phyloP scores from a whole-genome alignment of 2,797 vertebrate genomes.

The Prionace glauca region DNA sequence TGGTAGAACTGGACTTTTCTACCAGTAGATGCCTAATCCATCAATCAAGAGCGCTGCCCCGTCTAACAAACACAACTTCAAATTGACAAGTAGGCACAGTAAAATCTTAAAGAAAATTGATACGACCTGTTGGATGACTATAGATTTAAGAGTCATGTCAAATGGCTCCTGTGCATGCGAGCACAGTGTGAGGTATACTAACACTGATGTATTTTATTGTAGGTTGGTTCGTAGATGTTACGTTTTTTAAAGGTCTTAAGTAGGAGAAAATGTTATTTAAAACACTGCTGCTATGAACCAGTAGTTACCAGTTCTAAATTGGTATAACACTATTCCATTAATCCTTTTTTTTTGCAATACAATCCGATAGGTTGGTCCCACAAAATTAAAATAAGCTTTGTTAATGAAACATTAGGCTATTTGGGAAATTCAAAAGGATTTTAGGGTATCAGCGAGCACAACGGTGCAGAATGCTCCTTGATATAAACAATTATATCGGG shows the following conservation, averaged over 20 bases:
- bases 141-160: not conserved
- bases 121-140: not conserved
- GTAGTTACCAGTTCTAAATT: not conserved
- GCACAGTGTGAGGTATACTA: slow-evolving; percentile 27
- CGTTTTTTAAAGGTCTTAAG: not conserved
- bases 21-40: not conserved
- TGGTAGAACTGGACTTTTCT: not conserved
- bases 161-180: not conserved
- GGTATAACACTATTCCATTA: not conserved
- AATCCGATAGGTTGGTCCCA: not conserved
- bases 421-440: slow-evolving; percentile 21
- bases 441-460: not conserved
- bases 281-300: not conserved
- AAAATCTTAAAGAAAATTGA: not conserved
- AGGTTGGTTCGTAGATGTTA: not conserved
- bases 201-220: not conserved
- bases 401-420: slow-evolving; percentile 20
- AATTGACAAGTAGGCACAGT: not conserved
- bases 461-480: not conserved
- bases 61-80: not conserved
- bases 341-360: not conserved
- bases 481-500: not conserved
- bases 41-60: not conserved
- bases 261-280: not conserved
- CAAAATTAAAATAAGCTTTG: slow-evolving; percentile 6